Evolutionary conservation across 1,140 invertebrate genomes (phyloP), one percentile per base, ranked within the genome.

Genomic region (Harlomillsia oculata): DNA sequence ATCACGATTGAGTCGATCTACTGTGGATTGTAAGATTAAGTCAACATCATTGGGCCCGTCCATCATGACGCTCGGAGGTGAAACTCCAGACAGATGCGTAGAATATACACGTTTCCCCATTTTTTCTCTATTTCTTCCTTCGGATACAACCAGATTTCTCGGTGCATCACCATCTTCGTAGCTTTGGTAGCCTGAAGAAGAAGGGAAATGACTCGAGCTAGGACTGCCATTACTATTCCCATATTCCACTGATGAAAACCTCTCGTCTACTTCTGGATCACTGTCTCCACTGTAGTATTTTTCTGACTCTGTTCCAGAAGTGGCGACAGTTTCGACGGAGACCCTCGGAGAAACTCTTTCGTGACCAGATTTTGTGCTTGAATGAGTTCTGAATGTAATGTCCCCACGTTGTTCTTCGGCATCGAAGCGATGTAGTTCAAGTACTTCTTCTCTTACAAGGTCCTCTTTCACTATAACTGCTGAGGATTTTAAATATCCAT

Each of bases 281-380:
- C 63, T 65, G 49, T 65, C 63, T 2, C 63, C 63, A 44, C 63
- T 65, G 50, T 65, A 65, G 25, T 59, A 65, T 52, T 58, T 56
- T 13, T 65, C 63, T 11, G 52, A 58, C 6, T 65, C 63, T 3
- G 50, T 53, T 9, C 60, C 56, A 13, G 63, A 65, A 26, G 36
- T 50, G 0, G 37, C 39, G 2, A 14, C 29, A 6, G 34, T 53
- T 6, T 39, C 56, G 13, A 45, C 25, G 11, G 54, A 50, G n/a
- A 37, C n/a, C 32, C 30, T 61, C 14, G 41, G 40, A 29, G 49
- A 48, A 2, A 53, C 5, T 9, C 26, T 44, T 29, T 44, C 11
- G 20, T 34, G 40, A 34, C 20, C 28, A 6, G 41, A n/a, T 50
- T 6, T 50, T 50, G 9, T 14, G 18, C n/a, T n/a, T 23, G 18